These are phyloP conservation scores for Hippocampus zosterae DNA, from an alignment of 2,113 vertebrate species.

Conservation along the genomic window DNA sequence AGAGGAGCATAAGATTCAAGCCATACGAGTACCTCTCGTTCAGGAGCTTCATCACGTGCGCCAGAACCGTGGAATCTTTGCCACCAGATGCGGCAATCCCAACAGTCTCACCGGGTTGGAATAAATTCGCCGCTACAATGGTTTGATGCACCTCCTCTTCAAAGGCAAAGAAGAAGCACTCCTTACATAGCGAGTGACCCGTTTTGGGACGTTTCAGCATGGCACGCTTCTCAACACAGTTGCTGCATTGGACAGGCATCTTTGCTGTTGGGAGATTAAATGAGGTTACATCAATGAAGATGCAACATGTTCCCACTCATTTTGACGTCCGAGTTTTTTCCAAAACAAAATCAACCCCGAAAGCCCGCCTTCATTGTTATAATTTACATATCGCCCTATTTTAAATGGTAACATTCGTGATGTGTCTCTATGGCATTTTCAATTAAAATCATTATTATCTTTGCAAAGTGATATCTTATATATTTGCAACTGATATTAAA, in stretches of 20 bases:
- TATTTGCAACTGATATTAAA: not conserved
- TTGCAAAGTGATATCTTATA: too few species aligned
- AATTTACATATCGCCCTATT: not conserved
- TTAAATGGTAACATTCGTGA: not conserved
- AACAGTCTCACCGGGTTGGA: slow-evolving; percentile 73
- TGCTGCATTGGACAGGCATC: slow-evolving; percentile 75
- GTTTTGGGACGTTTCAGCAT: slow-evolving; percentile 74
- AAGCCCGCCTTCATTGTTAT: not conserved
- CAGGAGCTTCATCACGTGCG: slow-evolving; percentile 79
- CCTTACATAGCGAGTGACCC: slow-evolving; percentile 76
- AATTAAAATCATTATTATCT: not conserved
- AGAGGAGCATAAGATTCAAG: slow-evolving; percentile 78
- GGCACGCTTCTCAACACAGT: slow-evolving; percentile 64
- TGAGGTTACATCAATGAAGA: not conserved
- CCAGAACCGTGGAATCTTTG: slow-evolving; percentile 87
- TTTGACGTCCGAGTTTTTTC: not conserved
- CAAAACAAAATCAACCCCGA: not conserved
- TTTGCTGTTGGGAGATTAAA: slow-evolving; percentile 14
- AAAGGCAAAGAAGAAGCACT: slow-evolving; percentile 82
- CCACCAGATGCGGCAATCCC: slow-evolving; percentile 84
- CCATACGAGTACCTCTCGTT: slow-evolving; percentile 76
- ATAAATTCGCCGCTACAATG: slow-evolving; percentile 71
- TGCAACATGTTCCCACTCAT: not conserved
- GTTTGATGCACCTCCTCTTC: slow-evolving; percentile 83
- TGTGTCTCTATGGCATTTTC: not conserved